Percentiles rank a stretch among this genome's conserved stretches.
These are phyloP conservation scores for Callinectes sapidus DNA, from an alignment of 2,888 invertebrate genomes.

Conservation along the genomic window DNA sequence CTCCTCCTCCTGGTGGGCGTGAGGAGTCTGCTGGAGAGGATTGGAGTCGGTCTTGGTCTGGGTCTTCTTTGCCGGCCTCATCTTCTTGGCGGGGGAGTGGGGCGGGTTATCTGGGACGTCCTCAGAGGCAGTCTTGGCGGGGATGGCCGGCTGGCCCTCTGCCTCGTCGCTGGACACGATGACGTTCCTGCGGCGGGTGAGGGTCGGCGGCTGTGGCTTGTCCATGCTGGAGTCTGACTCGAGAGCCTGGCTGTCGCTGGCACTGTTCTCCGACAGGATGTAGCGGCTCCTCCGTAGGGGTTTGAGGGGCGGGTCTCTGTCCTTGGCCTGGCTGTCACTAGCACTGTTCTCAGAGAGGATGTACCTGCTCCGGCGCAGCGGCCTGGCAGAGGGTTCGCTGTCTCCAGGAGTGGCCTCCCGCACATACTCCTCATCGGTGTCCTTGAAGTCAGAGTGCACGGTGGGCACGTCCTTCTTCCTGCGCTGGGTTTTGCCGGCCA, in stretches of 20 bases:
- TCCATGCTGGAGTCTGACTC: slow-evolving; percentile 8
- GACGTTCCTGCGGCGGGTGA: background rate
- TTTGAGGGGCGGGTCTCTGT: background rate
- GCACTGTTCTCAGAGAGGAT: background rate
- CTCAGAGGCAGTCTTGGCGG: background rate
- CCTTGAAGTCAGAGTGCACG: background rate
- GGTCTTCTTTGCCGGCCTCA: background rate
- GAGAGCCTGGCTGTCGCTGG: background rate
- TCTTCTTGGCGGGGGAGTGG: background rate
- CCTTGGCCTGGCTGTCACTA: background rate
- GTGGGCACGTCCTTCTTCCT: background rate
- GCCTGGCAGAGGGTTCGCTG: no score
- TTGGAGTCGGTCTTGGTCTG: background rate
- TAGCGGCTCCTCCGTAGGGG: background rate
- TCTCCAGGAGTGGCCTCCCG: background rate
- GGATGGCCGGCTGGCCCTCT: background rate
- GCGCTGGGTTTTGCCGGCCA: slow-evolving; percentile 8
- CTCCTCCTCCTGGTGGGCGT: slow-evolving; percentile 18
- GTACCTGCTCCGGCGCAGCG: no score
- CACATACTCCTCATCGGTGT: background rate
- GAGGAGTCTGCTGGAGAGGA: background rate
- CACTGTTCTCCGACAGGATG: background rate
- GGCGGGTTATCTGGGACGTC: background rate
- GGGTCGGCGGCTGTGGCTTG: background rate
- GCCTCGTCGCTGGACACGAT: slow-evolving; percentile 7